Evolutionary conservation across 2,113 vertebrate genomes (phyloP).

Genomic region (Prochilodus magdalenae): DNA sequence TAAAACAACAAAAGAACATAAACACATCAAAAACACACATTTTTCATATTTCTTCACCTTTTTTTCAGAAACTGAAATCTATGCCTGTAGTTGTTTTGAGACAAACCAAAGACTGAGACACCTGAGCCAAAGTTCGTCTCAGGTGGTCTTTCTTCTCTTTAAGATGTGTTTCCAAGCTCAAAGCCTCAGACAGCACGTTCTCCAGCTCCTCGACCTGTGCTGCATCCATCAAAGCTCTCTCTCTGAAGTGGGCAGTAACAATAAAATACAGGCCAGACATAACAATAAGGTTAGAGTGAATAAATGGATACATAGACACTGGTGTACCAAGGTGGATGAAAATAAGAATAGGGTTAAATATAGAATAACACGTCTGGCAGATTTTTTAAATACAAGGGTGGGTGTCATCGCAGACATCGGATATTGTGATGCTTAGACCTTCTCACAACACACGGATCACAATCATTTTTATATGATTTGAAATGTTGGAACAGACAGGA

Average conservation of each 20-base stretch:
- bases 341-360: too few relatives aligned
- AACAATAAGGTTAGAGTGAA: background rate
- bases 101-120: conserved; percentile 47
- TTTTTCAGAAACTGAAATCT: conserved; percentile 7
- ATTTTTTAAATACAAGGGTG: too few relatives aligned
- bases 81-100: conserved; percentile 72
- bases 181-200: conserved; percentile 67
- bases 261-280: background rate
- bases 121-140: conserved; percentile 59
- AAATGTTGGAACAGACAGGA: too few relatives aligned
- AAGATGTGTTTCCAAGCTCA: conserved; percentile 65
- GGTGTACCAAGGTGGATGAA: too few relatives aligned
- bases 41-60: background rate
- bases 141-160: conserved; percentile 74
- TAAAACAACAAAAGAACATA: background rate
- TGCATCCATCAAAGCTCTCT: conserved; percentile 65
- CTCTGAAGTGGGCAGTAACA: conserved; percentile 42
- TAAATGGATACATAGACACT: background rate
- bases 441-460: too few relatives aligned
- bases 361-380: background rate
- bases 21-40: background rate
- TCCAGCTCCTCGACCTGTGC: conserved; percentile 71
- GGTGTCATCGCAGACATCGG: too few relatives aligned
- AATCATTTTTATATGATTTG: too few relatives aligned
- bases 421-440: too few relatives aligned